A percentile compares a stretch with the other conserved stretches of the same genome.
phyloP scores from a whole-genome alignment of 2,888 invertebrate species.

The Amblyjoppa fuscipennis region DNA sequence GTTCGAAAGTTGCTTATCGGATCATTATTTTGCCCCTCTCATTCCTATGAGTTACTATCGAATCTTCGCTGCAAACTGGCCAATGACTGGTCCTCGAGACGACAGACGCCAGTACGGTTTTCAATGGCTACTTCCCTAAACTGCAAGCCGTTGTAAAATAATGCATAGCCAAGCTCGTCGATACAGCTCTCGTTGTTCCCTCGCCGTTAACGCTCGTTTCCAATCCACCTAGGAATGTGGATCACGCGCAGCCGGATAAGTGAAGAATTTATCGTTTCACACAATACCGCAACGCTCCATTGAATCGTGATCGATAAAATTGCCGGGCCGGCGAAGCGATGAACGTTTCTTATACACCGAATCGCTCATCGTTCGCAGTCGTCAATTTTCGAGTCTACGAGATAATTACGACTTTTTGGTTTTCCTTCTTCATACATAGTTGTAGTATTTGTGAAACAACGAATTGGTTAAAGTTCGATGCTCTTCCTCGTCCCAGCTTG shows the following conservation, averaged over 20 bases:
- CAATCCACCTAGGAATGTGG: constrained; percentile 49
- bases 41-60: background rate
- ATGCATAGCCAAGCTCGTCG: constrained; percentile 10
- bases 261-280: constrained; percentile 63
- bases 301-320: constrained; percentile 60
- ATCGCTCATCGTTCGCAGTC: constrained; percentile 32
- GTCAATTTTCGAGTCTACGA: background rate
- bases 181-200: constrained; percentile 56
- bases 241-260: constrained; percentile 50
- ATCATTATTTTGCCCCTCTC: background rate
- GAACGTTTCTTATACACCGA: constrained; percentile 47
- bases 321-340: constrained; percentile 41
- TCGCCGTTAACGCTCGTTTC: constrained; percentile 40
- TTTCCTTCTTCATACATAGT: constrained; percentile 6
- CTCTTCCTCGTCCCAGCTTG: constrained; percentile 6
- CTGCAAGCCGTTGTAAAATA: constrained; percentile 19
- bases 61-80: background rate
- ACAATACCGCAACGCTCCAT: constrained; percentile 40
- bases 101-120: background rate
- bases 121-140: constrained; percentile 5
- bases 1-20: too few relatives aligned
- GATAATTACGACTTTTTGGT: background rate
- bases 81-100: background rate
- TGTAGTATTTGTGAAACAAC: constrained; percentile 26
- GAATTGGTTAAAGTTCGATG: constrained; percentile 33